phyloP scores from a whole-genome alignment of 2,888 invertebrate genomes.

The Tiliacea aurago region DNA sequence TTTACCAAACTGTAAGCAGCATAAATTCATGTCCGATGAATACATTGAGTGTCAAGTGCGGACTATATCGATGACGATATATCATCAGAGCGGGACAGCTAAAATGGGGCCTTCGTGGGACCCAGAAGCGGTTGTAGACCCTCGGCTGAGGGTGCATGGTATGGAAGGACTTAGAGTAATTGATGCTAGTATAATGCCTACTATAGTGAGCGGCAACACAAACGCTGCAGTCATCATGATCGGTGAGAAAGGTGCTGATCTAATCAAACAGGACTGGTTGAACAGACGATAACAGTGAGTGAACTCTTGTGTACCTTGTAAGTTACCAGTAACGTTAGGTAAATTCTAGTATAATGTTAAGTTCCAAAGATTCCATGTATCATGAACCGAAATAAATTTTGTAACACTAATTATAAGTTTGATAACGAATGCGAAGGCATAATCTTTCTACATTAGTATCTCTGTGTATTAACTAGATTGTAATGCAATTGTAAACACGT shows the following conservation, averaged over 20 bases:
- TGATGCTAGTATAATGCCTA: constrained; percentile 97
- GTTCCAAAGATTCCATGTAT: constrained; percentile 62
- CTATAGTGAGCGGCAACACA: constrained; percentile 96
- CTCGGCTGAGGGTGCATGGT: constrained; percentile 94
- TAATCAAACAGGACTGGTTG: constrained; percentile 96
- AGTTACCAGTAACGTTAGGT: constrained; percentile 64
- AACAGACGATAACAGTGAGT: constrained; percentile 77
- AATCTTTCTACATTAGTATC: neutral
- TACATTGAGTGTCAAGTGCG: constrained; percentile 97
- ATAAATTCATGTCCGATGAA: constrained; percentile 93
- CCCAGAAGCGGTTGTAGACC: constrained; percentile 95
- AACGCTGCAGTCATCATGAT: constrained; percentile 98
- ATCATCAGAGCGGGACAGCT: constrained; percentile 96
- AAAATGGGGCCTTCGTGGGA: constrained; percentile 97
- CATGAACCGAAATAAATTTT: constrained; percentile 18
- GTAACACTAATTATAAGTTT: constrained; percentile 12
- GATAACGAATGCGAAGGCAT: constrained; percentile 8
- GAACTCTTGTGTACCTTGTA: constrained; percentile 52
- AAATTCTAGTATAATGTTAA: constrained; percentile 42
- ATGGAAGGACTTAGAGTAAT: constrained; percentile 94
- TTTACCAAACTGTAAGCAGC: constrained; percentile 94
- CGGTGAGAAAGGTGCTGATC: constrained; percentile 96
- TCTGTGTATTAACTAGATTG: constrained; percentile 8
- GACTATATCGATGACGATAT: constrained; percentile 97
- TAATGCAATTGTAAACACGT: constrained; percentile 10